phyloP scores from a whole-genome alignment of 2,113 vertebrate species.

The Cariama cristata region DNA sequence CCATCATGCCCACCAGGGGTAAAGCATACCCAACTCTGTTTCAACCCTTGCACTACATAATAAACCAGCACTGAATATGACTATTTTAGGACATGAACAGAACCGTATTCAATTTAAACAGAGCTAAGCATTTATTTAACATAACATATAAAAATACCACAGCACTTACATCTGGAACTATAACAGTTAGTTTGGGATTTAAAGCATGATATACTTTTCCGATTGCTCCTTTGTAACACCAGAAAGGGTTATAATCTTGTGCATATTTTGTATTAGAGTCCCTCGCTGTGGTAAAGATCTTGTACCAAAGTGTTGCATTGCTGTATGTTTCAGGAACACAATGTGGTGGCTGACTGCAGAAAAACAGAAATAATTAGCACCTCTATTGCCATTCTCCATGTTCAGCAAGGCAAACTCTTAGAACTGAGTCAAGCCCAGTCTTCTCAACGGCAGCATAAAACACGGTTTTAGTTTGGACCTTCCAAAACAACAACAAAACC shows the following conservation, averaged over 20 bases:
- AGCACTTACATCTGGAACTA: slow-evolving; percentile 93
- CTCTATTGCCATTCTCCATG: not conserved
- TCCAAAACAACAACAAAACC: not conserved
- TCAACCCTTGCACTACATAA: not conserved
- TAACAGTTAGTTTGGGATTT: slow-evolving; percentile 96
- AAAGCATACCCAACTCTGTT: not conserved
- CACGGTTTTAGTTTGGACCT: not conserved
- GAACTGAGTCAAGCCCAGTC: not conserved
- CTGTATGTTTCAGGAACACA: slow-evolving; percentile 94
- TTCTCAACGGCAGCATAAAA: not conserved
- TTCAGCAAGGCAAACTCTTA: not conserved
- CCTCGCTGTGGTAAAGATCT: slow-evolving; percentile 93
- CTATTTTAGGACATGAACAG: not conserved
- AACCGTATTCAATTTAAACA: not conserved
- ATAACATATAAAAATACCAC: not conserved
- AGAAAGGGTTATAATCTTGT: slow-evolving; percentile 98
- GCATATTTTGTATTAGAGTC: slow-evolving; percentile 95
- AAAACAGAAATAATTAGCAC: slow-evolving; percentile 13
- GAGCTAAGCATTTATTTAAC: not conserved
- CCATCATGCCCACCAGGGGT: not conserved
- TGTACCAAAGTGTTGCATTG: slow-evolving; percentile 96
- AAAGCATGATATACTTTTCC: slow-evolving; percentile 96
- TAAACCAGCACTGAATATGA: not conserved
- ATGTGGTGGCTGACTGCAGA: slow-evolving; percentile 91
- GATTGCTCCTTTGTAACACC: slow-evolving; percentile 98